Conservation (phyloP, 2,113 vertebrate species). For the Pungitius pungitius region DNA sequence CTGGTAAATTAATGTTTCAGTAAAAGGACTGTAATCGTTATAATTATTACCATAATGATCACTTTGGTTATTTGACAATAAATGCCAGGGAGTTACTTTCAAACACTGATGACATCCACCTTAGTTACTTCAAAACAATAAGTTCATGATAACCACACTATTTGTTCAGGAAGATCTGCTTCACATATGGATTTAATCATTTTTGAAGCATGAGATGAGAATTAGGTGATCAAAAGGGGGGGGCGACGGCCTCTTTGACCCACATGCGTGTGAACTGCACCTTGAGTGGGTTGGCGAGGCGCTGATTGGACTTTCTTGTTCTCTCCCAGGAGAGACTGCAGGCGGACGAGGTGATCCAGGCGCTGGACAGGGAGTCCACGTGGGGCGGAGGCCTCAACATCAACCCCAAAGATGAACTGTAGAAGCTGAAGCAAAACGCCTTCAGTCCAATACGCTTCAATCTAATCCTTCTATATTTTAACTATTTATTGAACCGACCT, state of each 20-base stretch:
- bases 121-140: no score
- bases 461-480: conserved; percentile 49
- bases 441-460: conserved; percentile 13
- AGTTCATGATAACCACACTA: no score
- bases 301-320: background rate
- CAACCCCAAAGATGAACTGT: conserved; percentile 96
- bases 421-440: conserved; percentile 46
- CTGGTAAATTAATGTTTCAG: conserved; percentile 82
- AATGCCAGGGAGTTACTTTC: no score
- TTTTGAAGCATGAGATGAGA: no score
- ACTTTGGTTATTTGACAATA: background rate
- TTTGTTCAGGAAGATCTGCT: no score
- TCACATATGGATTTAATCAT: no score
- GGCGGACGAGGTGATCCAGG: conserved; percentile 91
- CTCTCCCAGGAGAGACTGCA: conserved; percentile 89
- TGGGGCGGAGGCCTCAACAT: conserved; percentile 80
- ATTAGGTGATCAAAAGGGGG: no score
- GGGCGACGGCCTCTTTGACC: no score
- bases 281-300: no score
- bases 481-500: conserved; percentile 94
- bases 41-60: no score
- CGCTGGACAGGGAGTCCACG: conserved; percentile 82
- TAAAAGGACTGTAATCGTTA: no score
- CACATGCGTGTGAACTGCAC: background rate
- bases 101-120: no score